Base-by-base conservation (phyloP, 2,888 invertebrate genomes). In the Allophyes oxyacanthae region DNA sequence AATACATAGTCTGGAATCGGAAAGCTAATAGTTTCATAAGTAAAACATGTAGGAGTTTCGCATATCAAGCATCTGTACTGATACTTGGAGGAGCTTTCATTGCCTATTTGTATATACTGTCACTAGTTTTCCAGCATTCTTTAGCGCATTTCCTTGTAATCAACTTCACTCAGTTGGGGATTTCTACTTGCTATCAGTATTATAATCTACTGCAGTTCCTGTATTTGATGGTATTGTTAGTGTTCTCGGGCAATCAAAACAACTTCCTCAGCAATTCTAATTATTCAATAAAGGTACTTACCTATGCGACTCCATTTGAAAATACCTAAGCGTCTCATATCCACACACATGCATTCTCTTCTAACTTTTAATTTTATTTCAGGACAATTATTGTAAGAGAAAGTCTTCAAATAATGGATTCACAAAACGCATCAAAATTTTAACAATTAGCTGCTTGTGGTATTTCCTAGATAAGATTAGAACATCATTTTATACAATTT, bases 1-100 rank as follows among this genome's bases (percentile, higher is more conserved):
- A 68, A 40, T 30, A 48, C 41, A 4, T 46, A 42, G 33, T 51
- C 28, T 13, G 26, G 11, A 13, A 8, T 32, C 40, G 46, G 3
- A 34, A 34, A 32, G 11, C 20, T n/a, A 3, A 26, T 6, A 42
- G 4, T 34, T 10, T 55, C 8, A 11, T n/a, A n/a, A 7, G 7
- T 26, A 11, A 37, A 54, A 14, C 30, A 50, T 53, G 33, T 20
- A 54, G 26, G 25, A 11, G 43, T 33, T 51, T 44, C 9, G n/a
- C 43, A 13, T 38, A 37, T 38, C 52, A 51, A 38, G 32, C 37
- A 43, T 25, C 33, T 36, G 7, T 52, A 20, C 13, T 51, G 28
- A 13, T 68, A 32, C 43, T 54, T 15, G 46, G 53, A 28, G 69
- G 64, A 30, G 34, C 40, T 51, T 53, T 49, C 20, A 33, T 67